Conservation (phyloP, 1,140 invertebrate genomes). For the Zaprionus davidi region DNA sequence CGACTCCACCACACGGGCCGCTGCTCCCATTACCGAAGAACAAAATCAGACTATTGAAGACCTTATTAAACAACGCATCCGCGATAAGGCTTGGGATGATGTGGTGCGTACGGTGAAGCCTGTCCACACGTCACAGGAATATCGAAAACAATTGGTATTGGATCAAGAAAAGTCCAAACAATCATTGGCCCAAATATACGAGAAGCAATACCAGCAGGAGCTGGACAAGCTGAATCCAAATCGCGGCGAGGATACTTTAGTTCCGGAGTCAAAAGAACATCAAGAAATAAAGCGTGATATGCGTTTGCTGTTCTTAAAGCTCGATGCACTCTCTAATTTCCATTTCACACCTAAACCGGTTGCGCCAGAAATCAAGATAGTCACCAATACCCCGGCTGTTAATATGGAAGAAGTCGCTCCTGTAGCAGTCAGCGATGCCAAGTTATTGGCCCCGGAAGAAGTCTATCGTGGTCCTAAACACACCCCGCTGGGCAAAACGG, state of each 20-base stretch:
- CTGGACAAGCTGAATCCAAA: constrained; percentile 88
- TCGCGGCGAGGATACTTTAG: constrained; percentile 85
- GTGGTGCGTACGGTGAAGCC: constrained; percentile 95
- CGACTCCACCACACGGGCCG: constrained; percentile 92
- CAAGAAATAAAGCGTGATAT: constrained; percentile 91
- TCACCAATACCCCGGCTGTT: constrained; percentile 96
- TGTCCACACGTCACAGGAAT: constrained; percentile 92
- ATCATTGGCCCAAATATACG: constrained; percentile 97
- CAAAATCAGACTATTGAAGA: constrained; percentile 95
- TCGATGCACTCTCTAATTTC: constrained; percentile 97
- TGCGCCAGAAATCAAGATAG: constrained; percentile 94
- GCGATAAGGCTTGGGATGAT: constrained; percentile 98
- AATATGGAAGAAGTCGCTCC: constrained; percentile 98
- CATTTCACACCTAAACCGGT: constrained; percentile 96
- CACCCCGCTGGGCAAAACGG: constrained; percentile 91
- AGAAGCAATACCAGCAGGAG: constrained; percentile 95
- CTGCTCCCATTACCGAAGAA: constrained; percentile 96
- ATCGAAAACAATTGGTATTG: constrained; percentile 95
- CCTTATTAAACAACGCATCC: constrained; percentile 95
- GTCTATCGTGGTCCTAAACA: constrained; percentile 92
- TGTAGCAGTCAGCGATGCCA: constrained; percentile 92
- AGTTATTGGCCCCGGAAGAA: constrained; percentile 97
- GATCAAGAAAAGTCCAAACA: constrained; percentile 98
- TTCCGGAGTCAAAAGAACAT: constrained; percentile 90
- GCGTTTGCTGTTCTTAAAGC: constrained; percentile 92